Conservation (phyloP, 2,113 vertebrate genomes). For the Hippocampus mohnikei region DNA sequence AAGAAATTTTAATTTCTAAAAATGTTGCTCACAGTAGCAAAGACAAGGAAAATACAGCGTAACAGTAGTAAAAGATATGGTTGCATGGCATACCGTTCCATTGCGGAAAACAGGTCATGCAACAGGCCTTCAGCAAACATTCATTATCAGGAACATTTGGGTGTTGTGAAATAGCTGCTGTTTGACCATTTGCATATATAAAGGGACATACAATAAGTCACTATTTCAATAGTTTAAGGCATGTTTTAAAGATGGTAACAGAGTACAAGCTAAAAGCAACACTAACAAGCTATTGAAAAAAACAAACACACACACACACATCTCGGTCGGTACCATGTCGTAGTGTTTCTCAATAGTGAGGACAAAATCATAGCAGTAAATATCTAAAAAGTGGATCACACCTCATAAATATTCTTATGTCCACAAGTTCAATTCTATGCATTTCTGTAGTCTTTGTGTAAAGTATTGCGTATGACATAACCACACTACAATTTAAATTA, state of each 20-base stretch:
- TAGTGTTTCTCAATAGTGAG: slow-evolving; percentile 11
- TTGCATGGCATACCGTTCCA: slow-evolving; percentile 40
- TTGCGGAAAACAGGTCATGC: slow-evolving; percentile 29
- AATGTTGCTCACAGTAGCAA: slow-evolving; percentile 33
- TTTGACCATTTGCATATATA: slow-evolving; percentile 11
- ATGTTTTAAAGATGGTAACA: slow-evolving; percentile 14
- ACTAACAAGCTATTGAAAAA: slow-evolving; percentile 29
- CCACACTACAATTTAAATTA: slow-evolving; percentile 26
- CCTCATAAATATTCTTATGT: slow-evolving; percentile 16
- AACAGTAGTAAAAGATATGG: slow-evolving; percentile 38
- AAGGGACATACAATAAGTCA: slow-evolving; percentile 13
- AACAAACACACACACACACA: slow-evolving; percentile 9
- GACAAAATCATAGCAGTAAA: slow-evolving; percentile 22
- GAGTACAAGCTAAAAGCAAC: slow-evolving; percentile 15
- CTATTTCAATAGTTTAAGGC: slow-evolving; percentile 34
- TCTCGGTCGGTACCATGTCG: slow-evolving; percentile 34
- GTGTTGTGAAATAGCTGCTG: slow-evolving; percentile 15
- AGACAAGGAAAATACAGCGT: slow-evolving; percentile 26
- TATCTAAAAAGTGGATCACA: slow-evolving; percentile 15
- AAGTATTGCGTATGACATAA: not conserved
- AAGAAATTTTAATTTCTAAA: slow-evolving; percentile 36
- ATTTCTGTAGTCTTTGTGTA: slow-evolving; percentile 16
- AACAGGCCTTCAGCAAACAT: slow-evolving; percentile 25
- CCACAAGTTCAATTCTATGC: slow-evolving; percentile 16
- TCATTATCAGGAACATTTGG: slow-evolving; percentile 4